Conservation (phyloP, 2,888 invertebrate species). For the Eupithecia tripunctaria region DNA sequence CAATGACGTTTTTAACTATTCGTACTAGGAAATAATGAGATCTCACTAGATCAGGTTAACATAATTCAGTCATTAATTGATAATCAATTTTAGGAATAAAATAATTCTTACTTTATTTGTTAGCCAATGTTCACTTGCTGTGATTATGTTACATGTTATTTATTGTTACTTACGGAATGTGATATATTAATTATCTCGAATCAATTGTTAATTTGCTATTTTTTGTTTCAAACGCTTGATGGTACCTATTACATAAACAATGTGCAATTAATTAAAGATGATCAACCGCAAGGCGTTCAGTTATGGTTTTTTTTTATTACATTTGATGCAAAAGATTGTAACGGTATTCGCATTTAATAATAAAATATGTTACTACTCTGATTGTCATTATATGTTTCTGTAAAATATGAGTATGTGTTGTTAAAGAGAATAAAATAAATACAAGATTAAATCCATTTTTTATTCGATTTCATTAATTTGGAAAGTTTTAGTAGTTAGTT, state of each 20-base stretch:
- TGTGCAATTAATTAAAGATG: conserved; percentile 63
- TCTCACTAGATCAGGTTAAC: conserved; percentile 83
- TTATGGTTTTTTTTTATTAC: conserved; percentile 53
- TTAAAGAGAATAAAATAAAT: conserved; percentile 85
- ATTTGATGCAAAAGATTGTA: conserved; percentile 64
- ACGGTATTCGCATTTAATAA: conserved; percentile 79
- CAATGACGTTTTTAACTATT: conserved; percentile 73
- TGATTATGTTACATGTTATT: conserved; percentile 84
- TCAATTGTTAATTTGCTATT: conserved; percentile 74
- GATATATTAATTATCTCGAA: conserved; percentile 76
- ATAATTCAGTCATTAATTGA: conserved; percentile 83
- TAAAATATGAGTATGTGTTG: conserved; percentile 86
- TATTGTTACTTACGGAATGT: conserved; percentile 80
- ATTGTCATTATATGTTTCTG: conserved; percentile 84
- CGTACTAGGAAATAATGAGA: conserved; percentile 79
- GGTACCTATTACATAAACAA: conserved; percentile 43
- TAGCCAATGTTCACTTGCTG: conserved; percentile 84
- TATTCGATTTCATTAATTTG: conserved; percentile 41
- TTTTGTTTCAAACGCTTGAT: conserved; percentile 65
- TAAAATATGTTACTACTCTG: conserved; percentile 80
- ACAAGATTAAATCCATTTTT: conserved; percentile 65
- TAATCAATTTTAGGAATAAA: conserved; percentile 79
- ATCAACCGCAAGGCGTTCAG: conserved; percentile 56
- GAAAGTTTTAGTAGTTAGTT: too few relatives aligned
- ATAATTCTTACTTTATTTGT: conserved; percentile 76